Conservation (phyloP, 2,797 vertebrate species). For the Pseudomugil gertrudae region DNA sequence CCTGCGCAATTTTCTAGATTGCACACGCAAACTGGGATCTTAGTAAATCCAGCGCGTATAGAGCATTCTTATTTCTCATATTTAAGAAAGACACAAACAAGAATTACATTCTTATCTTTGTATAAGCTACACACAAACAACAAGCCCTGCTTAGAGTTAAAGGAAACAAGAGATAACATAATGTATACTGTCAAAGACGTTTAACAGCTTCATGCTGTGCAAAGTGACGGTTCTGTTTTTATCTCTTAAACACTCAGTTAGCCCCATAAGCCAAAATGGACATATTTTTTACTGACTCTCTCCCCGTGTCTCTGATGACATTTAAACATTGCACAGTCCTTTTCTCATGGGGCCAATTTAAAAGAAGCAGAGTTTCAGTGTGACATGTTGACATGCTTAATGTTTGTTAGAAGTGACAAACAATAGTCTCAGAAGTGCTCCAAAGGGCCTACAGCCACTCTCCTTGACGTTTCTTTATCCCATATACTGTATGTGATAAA, state of each 20-base stretch:
- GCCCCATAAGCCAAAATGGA: conserved; percentile 12
- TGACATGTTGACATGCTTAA: conserved; percentile 57
- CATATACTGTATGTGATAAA: conserved; percentile 42
- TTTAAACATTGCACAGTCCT: conserved; percentile 4
- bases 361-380: conserved; percentile 45
- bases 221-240: conserved; percentile 1
- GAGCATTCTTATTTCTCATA: too few species aligned
- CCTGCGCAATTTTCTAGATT: too few species aligned
- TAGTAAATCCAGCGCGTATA: too few species aligned
- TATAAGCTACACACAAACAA: background rate
- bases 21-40: too few species aligned
- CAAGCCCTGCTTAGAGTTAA: background rate
- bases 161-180: background rate
- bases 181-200: background rate
- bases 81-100: background rate
- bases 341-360: conserved; percentile 62
- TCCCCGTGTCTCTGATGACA: conserved; percentile 20
- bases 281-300: conserved; percentile 37
- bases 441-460: conserved; percentile 12
- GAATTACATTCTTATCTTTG: background rate
- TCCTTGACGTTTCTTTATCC: conserved; percentile 54
- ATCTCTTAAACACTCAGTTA: conserved; percentile 4
- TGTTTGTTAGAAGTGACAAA: conserved; percentile 62
- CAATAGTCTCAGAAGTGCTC: conserved; percentile 50
- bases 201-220: background rate